Conservation (phyloP, 1,140 invertebrate species). For the Philotrypesis tridentata region DNA sequence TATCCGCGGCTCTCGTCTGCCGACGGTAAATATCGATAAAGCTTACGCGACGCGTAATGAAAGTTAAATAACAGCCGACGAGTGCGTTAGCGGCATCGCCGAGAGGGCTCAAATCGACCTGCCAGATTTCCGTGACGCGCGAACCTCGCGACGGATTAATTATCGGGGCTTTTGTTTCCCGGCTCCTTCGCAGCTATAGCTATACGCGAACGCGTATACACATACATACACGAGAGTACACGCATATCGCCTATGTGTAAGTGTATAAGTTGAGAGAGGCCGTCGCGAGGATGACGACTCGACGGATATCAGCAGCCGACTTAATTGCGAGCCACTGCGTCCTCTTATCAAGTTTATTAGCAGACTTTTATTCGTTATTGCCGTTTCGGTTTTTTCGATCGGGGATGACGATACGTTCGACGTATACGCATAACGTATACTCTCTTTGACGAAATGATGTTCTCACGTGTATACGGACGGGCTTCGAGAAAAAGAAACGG, state of each 20-base stretch:
- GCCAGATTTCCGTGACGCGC: slow-evolving; percentile 57
- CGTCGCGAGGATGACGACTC: background rate
- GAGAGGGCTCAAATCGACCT: slow-evolving; percentile 48
- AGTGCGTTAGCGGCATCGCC: slow-evolving; percentile 40
- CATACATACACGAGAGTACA: background rate
- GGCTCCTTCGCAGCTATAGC: slow-evolving; percentile 22
- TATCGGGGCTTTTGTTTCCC: slow-evolving; percentile 57
- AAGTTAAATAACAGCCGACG: slow-evolving; percentile 65
- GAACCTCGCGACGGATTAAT: slow-evolving; percentile 60
- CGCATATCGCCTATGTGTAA: no score
- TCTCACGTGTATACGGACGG: background rate
- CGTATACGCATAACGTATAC: background rate
- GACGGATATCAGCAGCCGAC: background rate
- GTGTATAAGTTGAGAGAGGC: no score
- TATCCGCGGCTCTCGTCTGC: slow-evolving; percentile 59
- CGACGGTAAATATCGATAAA: slow-evolving; percentile 63
- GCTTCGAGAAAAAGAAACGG: background rate
- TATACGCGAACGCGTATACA: no score
- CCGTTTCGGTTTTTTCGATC: no score
- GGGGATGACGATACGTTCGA: no score
- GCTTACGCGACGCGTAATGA: slow-evolving; percentile 64
- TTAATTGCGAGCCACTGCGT: background rate
- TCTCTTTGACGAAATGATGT: background rate
- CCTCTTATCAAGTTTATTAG: background rate
- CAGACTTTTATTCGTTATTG: no score